A percentile compares a stretch with the other conserved stretches of the same genome.
Evolutionary conservation across 2,113 vertebrate genomes (phyloP).

Genomic region (Willisornis vidua): DNA sequence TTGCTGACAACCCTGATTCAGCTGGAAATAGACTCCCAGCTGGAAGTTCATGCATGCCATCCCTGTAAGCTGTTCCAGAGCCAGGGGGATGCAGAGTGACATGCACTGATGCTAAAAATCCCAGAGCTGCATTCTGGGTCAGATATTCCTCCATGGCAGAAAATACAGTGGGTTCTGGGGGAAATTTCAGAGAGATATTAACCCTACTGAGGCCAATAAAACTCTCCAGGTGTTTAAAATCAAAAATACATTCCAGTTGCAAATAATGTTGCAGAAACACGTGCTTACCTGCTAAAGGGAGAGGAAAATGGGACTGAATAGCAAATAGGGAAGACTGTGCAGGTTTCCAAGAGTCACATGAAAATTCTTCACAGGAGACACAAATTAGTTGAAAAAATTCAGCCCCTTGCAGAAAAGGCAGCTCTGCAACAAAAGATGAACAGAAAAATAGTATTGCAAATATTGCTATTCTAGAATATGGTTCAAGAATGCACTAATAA

Average conservation of each 20-base stretch:
- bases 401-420: constrained; percentile 3
- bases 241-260: not conserved
- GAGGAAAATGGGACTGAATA: constrained; percentile 3
- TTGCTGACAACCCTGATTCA: not conserved
- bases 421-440: constrained; percentile 42
- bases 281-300: constrained; percentile 55
- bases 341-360: not conserved
- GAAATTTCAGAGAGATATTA: not conserved
- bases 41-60: not conserved
- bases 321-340: not conserved
- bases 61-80: not conserved
- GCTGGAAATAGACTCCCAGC: not conserved
- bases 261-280: not conserved
- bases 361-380: not conserved
- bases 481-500: not conserved
- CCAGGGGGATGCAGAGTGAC: not conserved
- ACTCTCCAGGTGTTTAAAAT: not conserved
- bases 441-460: not conserved
- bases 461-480: not conserved
- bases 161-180: not conserved
- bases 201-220: not conserved
- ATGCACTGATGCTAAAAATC: not conserved
- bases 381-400: not conserved
- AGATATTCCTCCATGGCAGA: not conserved
- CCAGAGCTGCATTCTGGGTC: not conserved